Evolutionary conservation across 2,797 vertebrate species (phyloP).

Genomic region (Protonibea diacanthus): DNA sequence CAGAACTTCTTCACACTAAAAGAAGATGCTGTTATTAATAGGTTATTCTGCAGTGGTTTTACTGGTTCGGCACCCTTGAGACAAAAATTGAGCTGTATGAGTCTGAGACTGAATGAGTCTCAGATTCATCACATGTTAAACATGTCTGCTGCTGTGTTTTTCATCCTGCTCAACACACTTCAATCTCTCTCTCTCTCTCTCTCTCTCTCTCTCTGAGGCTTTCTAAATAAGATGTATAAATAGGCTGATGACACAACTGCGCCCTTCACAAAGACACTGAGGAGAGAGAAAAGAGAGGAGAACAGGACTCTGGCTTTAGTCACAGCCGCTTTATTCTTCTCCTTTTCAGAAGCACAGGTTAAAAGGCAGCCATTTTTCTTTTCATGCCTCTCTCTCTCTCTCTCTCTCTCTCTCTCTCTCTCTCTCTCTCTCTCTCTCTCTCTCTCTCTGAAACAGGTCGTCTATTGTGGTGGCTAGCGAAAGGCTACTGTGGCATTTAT

Average conservation of each 20-base stretch:
- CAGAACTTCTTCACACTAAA: too few species aligned
- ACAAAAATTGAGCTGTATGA: too few species aligned
- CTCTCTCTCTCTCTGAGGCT: slow-evolving; percentile 57
- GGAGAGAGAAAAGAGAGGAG: slow-evolving; percentile 61
- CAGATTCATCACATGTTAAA: slow-evolving; percentile 3
- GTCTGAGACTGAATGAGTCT: not conserved
- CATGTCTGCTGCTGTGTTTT: slow-evolving; percentile 19
- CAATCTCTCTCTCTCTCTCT: not conserved
- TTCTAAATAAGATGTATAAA: slow-evolving; percentile 86
- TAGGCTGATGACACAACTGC: slow-evolving; percentile 81
- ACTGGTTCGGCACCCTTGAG: too few species aligned
- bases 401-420: slow-evolving; percentile 43
- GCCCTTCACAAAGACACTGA: slow-evolving; percentile 75
- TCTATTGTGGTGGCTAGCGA: slow-evolving; percentile 84
- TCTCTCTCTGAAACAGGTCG: slow-evolving; percentile 83
- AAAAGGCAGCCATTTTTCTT: slow-evolving; percentile 84
- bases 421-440: slow-evolving; percentile 56
- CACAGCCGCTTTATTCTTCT: slow-evolving; percentile 70
- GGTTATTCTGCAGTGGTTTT: too few species aligned
- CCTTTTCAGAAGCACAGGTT: slow-evolving; percentile 86
- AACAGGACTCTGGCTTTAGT: slow-evolving; percentile 76
- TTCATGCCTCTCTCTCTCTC: slow-evolving; percentile 62
- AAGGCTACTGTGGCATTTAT: slow-evolving; percentile 89
- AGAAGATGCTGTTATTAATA: too few species aligned
- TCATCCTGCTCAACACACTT: slow-evolving; percentile 16